A percentile compares a stretch with the other conserved stretches of the same genome.
Evolutionary conservation across 1,140 invertebrate species (phyloP).

Genomic region (Drosophila sturtevanti): DNA sequence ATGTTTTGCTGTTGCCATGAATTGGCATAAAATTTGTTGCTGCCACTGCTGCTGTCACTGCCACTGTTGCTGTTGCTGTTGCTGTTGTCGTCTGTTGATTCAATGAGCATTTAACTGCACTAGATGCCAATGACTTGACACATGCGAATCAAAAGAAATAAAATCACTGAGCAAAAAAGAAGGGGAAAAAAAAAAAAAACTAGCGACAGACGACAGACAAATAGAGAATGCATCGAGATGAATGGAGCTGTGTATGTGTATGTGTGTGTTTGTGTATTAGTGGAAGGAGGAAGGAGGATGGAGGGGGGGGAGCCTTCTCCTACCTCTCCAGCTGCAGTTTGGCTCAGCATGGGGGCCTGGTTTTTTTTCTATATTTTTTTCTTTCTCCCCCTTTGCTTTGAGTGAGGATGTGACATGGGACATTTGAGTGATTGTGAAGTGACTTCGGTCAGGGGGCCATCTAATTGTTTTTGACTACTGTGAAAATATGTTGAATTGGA

Average conservation of each 20-base stretch:
- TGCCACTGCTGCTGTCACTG: background rate
- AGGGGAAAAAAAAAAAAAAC: slow-evolving; percentile 25
- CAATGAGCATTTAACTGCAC: slow-evolving; percentile 76
- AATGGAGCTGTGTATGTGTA: slow-evolving; percentile 18
- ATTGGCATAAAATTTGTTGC: slow-evolving; percentile 64
- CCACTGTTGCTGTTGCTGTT: background rate
- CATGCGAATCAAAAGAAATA: slow-evolving; percentile 69
- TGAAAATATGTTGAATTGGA: background rate
- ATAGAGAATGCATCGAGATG: slow-evolving; percentile 40
- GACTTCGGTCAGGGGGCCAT: slow-evolving; percentile 48
- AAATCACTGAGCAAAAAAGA: slow-evolving; percentile 27
- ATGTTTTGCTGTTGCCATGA: slow-evolving; percentile 54
- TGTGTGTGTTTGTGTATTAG: background rate
- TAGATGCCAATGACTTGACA: slow-evolving; percentile 81
- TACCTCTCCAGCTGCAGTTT: slow-evolving; percentile 5
- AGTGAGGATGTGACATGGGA: slow-evolving; percentile 42
- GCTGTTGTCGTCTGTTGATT: slow-evolving; percentile 48
- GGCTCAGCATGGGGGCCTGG: slow-evolving; percentile 34
- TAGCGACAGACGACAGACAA: slow-evolving; percentile 31
- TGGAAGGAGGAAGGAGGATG: background rate
- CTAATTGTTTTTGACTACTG: slow-evolving; percentile 49
- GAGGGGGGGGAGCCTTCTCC: no score
- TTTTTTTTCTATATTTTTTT: slow-evolving; percentile 17
- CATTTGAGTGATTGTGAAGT: slow-evolving; percentile 51
- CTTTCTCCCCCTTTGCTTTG: slow-evolving; percentile 42